A percentile compares a stretch with the other conserved stretches of the same genome.
Evolutionary conservation across 2,113 vertebrate species (phyloP).

Genomic region (Lamprologus sp.): DNA sequence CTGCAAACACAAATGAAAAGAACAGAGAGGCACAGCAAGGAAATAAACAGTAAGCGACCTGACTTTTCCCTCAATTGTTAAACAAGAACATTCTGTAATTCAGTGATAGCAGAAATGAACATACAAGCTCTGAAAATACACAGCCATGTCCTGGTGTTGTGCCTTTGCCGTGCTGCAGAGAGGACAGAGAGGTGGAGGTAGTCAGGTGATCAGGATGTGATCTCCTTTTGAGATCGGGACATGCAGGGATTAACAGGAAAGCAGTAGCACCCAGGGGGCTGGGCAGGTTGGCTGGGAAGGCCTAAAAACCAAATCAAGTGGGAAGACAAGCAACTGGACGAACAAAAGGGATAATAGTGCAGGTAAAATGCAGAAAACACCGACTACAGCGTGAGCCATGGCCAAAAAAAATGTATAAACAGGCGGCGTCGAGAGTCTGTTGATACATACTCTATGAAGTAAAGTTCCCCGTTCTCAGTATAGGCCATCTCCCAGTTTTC

Average conservation of each 20-base stretch:
- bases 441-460: slow-evolving; percentile 95
- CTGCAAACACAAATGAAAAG: slow-evolving; percentile 6
- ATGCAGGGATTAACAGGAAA: slow-evolving; percentile 65
- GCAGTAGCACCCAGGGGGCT: slow-evolving; percentile 43
- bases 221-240: slow-evolving; percentile 65
- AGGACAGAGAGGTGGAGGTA: slow-evolving; percentile 61
- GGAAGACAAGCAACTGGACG: slow-evolving; percentile 46
- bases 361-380: slow-evolving; percentile 40
- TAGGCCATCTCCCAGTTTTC: slow-evolving; percentile 99
- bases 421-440: background rate
- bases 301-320: slow-evolving; percentile 48
- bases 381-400: background rate
- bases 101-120: slow-evolving; percentile 50
- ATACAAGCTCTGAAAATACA: slow-evolving; percentile 58
- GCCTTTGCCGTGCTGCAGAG: slow-evolving; percentile 53
- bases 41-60: background rate
- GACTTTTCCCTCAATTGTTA: slow-evolving; percentile 27
- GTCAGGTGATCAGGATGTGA: slow-evolving; percentile 66
- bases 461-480: slow-evolving; percentile 97
- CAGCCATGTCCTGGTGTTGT: slow-evolving; percentile 48
- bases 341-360: slow-evolving; percentile 38
- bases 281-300: slow-evolving; percentile 40
- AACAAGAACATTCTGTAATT: slow-evolving; percentile 33
- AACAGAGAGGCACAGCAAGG: background rate
- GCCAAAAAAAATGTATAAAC: background rate